These are phyloP conservation scores for Anhinga anhinga DNA, from an alignment of 2,113 vertebrate genomes.

Conservation along the genomic window DNA sequence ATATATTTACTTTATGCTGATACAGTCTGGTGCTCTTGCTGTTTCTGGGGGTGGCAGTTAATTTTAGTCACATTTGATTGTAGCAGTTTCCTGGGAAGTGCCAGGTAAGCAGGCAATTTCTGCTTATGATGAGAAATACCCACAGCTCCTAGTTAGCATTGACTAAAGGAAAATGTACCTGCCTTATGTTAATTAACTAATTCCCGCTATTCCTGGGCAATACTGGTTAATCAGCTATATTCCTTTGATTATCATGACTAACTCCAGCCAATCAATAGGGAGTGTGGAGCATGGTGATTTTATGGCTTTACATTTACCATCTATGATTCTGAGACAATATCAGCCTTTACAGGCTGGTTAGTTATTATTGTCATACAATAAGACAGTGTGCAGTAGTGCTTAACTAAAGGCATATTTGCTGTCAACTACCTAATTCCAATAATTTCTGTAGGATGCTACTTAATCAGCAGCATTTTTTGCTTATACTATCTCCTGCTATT, in stretches of 20 bases:
- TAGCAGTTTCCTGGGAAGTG: background rate
- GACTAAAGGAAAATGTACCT: background rate
- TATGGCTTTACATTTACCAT: background rate
- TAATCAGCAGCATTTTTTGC: background rate
- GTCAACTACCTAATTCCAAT: background rate
- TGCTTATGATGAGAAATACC: background rate
- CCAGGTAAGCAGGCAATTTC: slow-evolving; percentile 1
- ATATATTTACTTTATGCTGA: background rate
- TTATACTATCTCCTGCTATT: background rate
- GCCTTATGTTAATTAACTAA: background rate
- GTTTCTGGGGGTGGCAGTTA: background rate
- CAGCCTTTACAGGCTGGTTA: background rate
- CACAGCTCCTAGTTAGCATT: background rate
- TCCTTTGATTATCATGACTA: background rate
- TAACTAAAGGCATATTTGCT: background rate
- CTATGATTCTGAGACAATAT: background rate
- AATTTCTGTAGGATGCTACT: background rate
- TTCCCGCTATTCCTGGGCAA: background rate
- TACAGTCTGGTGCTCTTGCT: background rate
- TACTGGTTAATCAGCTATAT: background rate
- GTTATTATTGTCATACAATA: background rate
- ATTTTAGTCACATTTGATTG: background rate
- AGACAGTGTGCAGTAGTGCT: background rate
- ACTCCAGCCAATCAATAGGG: background rate
- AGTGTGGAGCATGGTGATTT: background rate